Evolutionary conservation across 2,888 invertebrate species (phyloP).

Genomic region (Papilio protenor): DNA sequence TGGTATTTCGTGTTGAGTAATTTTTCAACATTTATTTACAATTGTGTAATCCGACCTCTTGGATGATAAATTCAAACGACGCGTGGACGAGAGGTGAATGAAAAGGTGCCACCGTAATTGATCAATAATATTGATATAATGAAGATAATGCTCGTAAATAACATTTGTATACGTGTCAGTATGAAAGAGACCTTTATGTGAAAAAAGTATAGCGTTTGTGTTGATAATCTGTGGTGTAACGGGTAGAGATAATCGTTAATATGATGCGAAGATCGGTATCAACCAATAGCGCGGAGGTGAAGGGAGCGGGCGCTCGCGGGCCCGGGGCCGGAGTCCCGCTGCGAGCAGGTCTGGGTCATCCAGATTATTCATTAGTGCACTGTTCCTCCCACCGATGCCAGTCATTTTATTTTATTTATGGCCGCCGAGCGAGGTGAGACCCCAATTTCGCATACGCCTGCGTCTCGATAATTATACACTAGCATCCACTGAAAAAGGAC

Average conservation of each 20-base stretch:
- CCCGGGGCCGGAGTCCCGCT: conserved; percentile 48
- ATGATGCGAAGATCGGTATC: conserved; percentile 43
- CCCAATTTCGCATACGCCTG: conserved; percentile 83
- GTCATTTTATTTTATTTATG: conserved; percentile 83
- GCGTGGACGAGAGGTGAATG: conserved; percentile 68
- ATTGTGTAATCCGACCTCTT: conserved; percentile 75
- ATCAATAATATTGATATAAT: conserved; percentile 60
- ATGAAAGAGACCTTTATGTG: conserved; percentile 11
- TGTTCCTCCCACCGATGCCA: conserved; percentile 77
- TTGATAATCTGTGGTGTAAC: conserved; percentile 30
- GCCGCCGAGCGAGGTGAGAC: conserved; percentile 80
- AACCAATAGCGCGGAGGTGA: conserved; percentile 53
- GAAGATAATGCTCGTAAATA: conserved; percentile 34
- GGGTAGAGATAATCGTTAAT: conserved; percentile 43
- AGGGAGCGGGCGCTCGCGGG: conserved; percentile 36
- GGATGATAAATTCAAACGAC: conserved; percentile 67
- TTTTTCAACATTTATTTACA: conserved; percentile 78
- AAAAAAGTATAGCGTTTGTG: conserved; percentile 37
- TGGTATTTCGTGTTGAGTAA: conserved; percentile 77
- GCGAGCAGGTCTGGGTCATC: conserved; percentile 54
- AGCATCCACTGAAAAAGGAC: conserved; percentile 75
- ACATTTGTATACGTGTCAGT: conserved; percentile 2
- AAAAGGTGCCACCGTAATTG: conserved; percentile 59
- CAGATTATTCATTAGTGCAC: conserved; percentile 78
- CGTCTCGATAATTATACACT: conserved; percentile 81